These are phyloP conservation scores for Trichacis sp. DNA, from an alignment of 2,888 invertebrate genomes.

Conservation along the genomic window DNA sequence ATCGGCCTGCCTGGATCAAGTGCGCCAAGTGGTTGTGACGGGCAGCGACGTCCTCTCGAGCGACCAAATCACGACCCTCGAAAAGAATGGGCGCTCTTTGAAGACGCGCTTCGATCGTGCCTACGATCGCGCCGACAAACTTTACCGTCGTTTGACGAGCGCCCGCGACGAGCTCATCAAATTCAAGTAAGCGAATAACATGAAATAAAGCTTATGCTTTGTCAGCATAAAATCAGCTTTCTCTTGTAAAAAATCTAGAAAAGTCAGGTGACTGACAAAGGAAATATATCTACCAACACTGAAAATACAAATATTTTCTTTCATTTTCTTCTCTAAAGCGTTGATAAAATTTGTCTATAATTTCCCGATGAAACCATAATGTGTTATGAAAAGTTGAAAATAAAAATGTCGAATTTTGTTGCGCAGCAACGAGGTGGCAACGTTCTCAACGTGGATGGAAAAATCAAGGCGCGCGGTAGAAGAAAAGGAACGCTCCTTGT, in stretches of 20 bases:
- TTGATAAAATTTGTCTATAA: too few species aligned
- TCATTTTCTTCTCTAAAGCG: too few species aligned
- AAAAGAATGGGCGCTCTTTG: conserved; percentile 87
- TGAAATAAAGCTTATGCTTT: too few species aligned
- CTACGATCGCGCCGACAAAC: conserved; percentile 82
- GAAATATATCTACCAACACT: too few species aligned
- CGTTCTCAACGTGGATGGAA: conserved; percentile 88
- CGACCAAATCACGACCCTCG: conserved; percentile 89
- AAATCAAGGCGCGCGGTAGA: conserved; percentile 83
- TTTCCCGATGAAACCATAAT: too few species aligned
- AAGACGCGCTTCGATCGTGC: conserved; percentile 86
- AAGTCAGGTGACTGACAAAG: too few species aligned
- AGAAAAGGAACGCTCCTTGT: conserved; percentile 86
- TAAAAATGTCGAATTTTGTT: not conserved
- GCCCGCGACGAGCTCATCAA: conserved; percentile 91
- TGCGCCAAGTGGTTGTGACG: conserved; percentile 88
- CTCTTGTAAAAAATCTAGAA: too few species aligned
- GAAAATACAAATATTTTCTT: too few species aligned
- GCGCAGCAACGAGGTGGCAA: conserved; percentile 80
- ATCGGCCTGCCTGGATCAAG: conserved; percentile 88
- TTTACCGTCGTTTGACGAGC: conserved; percentile 80
- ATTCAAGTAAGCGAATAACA: conserved; percentile 78
- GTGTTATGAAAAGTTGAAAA: too few species aligned
- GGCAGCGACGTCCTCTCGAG: conserved; percentile 93
- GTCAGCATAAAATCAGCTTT: too few species aligned